Conservation (phyloP, 2,113 vertebrate genomes). For the Porphyrio hochstetteri region DNA sequence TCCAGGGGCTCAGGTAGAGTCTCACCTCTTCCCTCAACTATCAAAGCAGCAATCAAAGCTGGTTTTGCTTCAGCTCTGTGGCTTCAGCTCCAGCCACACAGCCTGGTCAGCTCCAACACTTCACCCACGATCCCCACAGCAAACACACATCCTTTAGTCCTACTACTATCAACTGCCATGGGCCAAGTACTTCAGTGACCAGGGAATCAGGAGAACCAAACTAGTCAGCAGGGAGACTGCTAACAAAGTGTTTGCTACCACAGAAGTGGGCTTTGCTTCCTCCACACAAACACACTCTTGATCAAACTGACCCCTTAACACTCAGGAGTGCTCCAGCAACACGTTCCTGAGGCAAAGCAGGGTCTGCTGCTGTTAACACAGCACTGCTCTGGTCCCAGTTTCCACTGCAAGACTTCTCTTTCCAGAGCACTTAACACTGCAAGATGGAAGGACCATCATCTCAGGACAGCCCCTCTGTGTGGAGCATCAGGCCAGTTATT, state of each 20-base stretch:
- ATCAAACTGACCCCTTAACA: background rate
- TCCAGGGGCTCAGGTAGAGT: background rate
- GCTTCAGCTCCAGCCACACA: background rate
- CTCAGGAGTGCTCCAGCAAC: background rate
- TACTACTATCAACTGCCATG: background rate
- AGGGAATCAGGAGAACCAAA: background rate
- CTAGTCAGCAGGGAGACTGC: background rate
- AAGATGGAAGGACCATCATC: background rate
- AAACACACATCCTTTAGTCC: background rate
- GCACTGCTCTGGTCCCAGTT: background rate
- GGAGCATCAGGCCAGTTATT: background rate
- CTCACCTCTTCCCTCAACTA: background rate
- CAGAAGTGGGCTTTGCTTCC: background rate
- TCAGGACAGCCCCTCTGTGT: background rate
- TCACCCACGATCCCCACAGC: background rate
- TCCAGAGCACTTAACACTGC: rapidly evolving
- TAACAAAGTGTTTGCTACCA: background rate
- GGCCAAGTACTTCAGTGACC: background rate
- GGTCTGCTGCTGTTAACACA: background rate
- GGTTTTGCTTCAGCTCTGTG: background rate
- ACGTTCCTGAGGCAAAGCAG: background rate
- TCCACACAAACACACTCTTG: background rate
- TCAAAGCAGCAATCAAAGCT: background rate
- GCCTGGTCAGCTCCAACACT: background rate
- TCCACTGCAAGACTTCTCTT: background rate